Conservation (phyloP, 2,113 vertebrate genomes). For the Mola mola region DNA sequence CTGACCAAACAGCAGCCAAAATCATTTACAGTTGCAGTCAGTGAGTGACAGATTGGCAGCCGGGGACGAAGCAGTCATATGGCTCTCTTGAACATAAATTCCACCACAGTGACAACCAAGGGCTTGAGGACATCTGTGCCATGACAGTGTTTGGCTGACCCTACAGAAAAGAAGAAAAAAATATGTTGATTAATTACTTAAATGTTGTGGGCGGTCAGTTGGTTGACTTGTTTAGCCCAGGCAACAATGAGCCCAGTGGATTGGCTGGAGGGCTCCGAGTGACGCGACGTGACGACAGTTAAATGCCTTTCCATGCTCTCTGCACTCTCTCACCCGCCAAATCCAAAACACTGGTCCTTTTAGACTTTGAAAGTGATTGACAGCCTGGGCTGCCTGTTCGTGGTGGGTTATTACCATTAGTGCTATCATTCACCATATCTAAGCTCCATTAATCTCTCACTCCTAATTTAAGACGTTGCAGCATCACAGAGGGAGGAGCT, state of each 20-base stretch:
- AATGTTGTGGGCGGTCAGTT: constrained; percentile 24
- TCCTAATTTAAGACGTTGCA: constrained; percentile 26
- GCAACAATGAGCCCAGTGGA: constrained; percentile 34
- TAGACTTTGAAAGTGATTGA: constrained; percentile 50
- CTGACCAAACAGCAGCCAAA: constrained; percentile 12
- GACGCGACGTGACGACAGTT: constrained; percentile 32
- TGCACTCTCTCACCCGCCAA: constrained; percentile 30
- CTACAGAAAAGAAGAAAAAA: background rate
- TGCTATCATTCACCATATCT: constrained; percentile 65
- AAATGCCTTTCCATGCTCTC: constrained; percentile 14
- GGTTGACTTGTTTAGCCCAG: constrained; percentile 32
- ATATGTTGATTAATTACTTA: constrained; percentile 61
- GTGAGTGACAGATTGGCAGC: background rate
- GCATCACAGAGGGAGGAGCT: no score
- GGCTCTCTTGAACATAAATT: no score
- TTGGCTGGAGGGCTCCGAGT: constrained; percentile 12
- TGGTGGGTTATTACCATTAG: constrained; percentile 42
- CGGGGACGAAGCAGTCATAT: no score
- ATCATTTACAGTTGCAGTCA: background rate
- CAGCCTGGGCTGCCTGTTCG: constrained; percentile 33
- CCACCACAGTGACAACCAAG: constrained; percentile 2
- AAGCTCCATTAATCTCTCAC: constrained; percentile 59
- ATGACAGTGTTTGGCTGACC: constrained; percentile 18
- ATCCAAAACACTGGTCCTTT: constrained; percentile 25
- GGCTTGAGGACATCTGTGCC: constrained; percentile 55